Evolutionary conservation across 2,888 invertebrate genomes (phyloP).

Genomic region (Nezara viridula): DNA sequence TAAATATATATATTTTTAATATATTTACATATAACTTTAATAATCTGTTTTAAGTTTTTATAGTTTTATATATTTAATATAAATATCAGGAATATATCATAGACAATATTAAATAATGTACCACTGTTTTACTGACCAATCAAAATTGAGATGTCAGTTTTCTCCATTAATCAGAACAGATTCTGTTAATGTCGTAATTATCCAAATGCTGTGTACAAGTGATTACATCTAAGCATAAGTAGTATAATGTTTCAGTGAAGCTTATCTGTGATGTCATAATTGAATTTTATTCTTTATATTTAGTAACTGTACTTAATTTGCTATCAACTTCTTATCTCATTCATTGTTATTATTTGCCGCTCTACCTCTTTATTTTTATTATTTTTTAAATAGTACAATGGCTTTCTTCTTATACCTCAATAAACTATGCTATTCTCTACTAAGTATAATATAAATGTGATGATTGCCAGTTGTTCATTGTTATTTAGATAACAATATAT

Average conservation of each 20-base stretch:
- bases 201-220: conserved; percentile 56
- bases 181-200: conserved; percentile 48
- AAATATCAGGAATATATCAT: conserved; percentile 59
- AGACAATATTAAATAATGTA: conserved; percentile 63
- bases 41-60: conserved; percentile 65
- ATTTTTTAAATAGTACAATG: conserved; percentile 52
- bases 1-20: conserved; percentile 64
- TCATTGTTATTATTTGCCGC: conserved; percentile 52
- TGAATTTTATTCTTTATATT: conserved; percentile 61
- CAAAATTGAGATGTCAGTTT: conserved; percentile 47
- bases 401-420: conserved; percentile 64
- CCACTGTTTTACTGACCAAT: conserved; percentile 59
- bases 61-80: conserved; percentile 64
- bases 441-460: conserved; percentile 57
- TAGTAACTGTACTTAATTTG: conserved; percentile 53
- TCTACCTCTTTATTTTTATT: conserved; percentile 56
- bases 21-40: conserved; percentile 62
- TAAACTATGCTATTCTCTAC: conserved; percentile 40
- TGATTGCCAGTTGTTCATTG: conserved; percentile 56
- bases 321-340: conserved; percentile 38
- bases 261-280: conserved; percentile 64
- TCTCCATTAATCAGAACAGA: conserved; percentile 49
- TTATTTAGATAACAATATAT: conserved; percentile 56
- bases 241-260: conserved; percentile 61
- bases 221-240: conserved; percentile 49